A percentile compares a stretch with the other conserved stretches of the same genome.
Conservation (phyloP, 1,140 invertebrate genomes). For the Armadillidium nasatum region DNA sequence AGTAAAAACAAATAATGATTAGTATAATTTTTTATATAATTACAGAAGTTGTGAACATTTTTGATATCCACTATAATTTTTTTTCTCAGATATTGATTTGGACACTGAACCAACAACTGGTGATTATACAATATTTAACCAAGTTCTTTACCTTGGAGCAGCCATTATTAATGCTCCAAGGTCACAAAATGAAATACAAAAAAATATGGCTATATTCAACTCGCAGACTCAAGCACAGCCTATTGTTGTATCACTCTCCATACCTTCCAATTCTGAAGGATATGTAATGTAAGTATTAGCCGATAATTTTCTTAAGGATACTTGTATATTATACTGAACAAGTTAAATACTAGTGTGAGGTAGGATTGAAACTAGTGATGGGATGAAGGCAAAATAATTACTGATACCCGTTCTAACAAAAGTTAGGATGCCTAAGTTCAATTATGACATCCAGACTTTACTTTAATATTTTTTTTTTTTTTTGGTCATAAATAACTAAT, state of each 20-base stretch:
- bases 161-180: conserved; percentile 88
- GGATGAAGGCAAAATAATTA: too few relatives aligned
- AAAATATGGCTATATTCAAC: conserved; percentile 87
- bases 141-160: conserved; percentile 89
- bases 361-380: too few relatives aligned
- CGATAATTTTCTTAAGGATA: too few relatives aligned
- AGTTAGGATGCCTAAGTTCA: neutral
- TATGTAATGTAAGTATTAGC: conserved; percentile 54
- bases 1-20: too few relatives aligned
- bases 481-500: too few relatives aligned
- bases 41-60: too few relatives aligned
- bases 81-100: neutral
- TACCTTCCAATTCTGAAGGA: conserved; percentile 78
- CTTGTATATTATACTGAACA: too few relatives aligned
- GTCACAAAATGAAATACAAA: conserved; percentile 89
- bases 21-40: too few relatives aligned
- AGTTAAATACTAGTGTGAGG: too few relatives aligned
- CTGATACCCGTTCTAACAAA: neutral
- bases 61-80: too few relatives aligned
- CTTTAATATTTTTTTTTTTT: too few relatives aligned
- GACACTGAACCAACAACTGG: conserved; percentile 54
- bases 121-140: conserved; percentile 85
- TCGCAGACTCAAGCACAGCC: conserved; percentile 65
- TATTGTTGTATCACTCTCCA: conserved; percentile 72
- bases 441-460: too few relatives aligned